Conservation (phyloP, 2,113 vertebrate species). For the Phocoena sinus region DNA sequence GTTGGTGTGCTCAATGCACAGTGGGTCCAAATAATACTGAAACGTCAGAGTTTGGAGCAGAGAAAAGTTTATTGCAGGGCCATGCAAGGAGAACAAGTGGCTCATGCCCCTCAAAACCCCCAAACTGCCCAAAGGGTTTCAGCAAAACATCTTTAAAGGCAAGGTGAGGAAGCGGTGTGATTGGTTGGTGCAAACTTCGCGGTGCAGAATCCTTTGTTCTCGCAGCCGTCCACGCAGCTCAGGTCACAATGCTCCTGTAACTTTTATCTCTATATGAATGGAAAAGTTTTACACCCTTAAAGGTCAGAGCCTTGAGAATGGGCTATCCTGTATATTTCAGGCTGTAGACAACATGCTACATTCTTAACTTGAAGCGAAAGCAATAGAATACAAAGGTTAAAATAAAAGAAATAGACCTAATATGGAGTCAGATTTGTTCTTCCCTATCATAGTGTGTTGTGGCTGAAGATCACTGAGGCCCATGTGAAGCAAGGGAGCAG, state of each 20-base stretch:
- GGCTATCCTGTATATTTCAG: neutral
- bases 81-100: neutral
- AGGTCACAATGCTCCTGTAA: neutral
- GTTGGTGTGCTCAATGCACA: neutral
- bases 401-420: neutral
- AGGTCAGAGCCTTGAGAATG: neutral
- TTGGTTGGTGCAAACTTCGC: neutral
- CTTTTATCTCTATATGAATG: neutral
- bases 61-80: neutral
- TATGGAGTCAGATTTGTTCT: neutral
- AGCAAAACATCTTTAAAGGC: neutral
- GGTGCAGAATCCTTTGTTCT: neutral
- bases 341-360: too few relatives aligned
- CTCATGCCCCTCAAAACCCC: neutral
- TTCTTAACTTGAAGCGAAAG: too few relatives aligned
- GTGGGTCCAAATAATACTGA: neutral
- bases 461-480: neutral
- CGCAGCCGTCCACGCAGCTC: neutral
- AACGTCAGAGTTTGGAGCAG: neutral
- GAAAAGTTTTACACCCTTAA: neutral
- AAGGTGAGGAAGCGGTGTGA: neutral
- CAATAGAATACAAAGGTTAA: too few relatives aligned
- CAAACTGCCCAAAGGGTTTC: neutral
- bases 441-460: neutral
- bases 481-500: fast-evolving